Evolutionary conservation across 2,113 vertebrate genomes (phyloP).

Genomic region (Mastomys natalensis): DNA sequence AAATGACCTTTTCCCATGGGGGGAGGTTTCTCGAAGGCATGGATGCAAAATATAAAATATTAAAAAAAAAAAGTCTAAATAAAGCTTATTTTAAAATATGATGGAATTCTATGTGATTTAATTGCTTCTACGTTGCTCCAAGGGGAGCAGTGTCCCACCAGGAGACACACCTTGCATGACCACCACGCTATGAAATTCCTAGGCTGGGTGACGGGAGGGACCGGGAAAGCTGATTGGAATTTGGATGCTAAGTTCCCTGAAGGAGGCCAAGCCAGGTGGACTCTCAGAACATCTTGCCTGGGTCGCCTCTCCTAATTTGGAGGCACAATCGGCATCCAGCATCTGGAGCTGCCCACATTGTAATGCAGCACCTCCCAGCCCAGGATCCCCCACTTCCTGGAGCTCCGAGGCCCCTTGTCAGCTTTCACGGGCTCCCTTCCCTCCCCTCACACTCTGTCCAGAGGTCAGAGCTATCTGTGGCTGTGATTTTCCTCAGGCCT

Average conservation of each 20-base stretch:
- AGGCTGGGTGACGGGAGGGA: conserved; percentile 35
- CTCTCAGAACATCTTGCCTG: not conserved
- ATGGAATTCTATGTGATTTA: conserved; percentile 81
- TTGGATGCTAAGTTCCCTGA: not conserved
- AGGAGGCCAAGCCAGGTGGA: not conserved
- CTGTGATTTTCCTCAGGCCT: not conserved
- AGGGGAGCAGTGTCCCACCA: conserved; percentile 27
- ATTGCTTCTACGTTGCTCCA: conserved; percentile 77
- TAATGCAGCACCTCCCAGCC: not conserved
- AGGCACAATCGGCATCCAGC: not conserved
- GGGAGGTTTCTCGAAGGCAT: conserved; percentile 93
- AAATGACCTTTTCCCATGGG: conserved; percentile 86
- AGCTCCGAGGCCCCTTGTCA: not conserved
- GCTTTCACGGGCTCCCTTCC: conserved; percentile 68
- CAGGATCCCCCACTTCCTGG: not conserved
- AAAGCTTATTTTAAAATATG: conserved; percentile 99
- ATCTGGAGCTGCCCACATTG: not conserved
- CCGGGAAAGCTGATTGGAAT: conserved; percentile 76
- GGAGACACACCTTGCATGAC: not conserved
- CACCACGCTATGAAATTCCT: not conserved
- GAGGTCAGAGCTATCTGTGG: not conserved
- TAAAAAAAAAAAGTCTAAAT: conserved; percentile 91
- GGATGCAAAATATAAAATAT: conserved; percentile 93
- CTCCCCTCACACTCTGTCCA: not conserved
- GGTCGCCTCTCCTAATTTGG: not conserved